Percentiles rank a stretch among this genome's conserved stretches.
These are phyloP conservation scores for Nephrotoma appendiculata DNA, from an alignment of 2,888 invertebrate genomes.

Conservation along the genomic window DNA sequence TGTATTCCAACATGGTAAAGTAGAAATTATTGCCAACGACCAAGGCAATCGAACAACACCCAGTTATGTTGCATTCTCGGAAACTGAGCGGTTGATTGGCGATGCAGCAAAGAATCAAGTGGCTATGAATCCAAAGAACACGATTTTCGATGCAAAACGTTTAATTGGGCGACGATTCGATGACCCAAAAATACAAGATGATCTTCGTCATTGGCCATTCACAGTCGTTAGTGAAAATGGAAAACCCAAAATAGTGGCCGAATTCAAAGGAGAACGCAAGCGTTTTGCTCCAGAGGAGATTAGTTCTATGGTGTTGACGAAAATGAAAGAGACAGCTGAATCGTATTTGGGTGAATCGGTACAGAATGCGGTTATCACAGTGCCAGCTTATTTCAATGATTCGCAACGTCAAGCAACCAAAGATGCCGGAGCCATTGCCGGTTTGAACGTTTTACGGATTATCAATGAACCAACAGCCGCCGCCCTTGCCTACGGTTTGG, in stretches of 20 bases:
- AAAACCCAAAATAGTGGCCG: conserved; percentile 72
- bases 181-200: conserved; percentile 82
- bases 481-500: conserved; percentile 86
- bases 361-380: conserved; percentile 80
- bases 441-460: conserved; percentile 81
- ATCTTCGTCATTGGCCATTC: conserved; percentile 95
- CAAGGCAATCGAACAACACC: conserved; percentile 84
- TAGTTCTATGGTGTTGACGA: conserved; percentile 84
- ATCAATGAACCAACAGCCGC: conserved; percentile 91
- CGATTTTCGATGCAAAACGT: conserved; percentile 90
- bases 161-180: conserved; percentile 88
- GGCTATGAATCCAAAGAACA: conserved; percentile 83
- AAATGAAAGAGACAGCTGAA: conserved; percentile 91
- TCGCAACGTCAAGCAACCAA: conserved; percentile 87
- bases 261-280: conserved; percentile 83
- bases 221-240: conserved; percentile 69
- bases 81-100: conserved; percentile 73
- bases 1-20: conserved; percentile 83
- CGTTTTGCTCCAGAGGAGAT: conserved; percentile 89
- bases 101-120: conserved; percentile 79
- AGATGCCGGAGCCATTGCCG: conserved; percentile 84
- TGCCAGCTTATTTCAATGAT: conserved; percentile 87
- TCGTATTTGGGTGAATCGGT: conserved; percentile 79
- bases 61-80: conserved; percentile 62
- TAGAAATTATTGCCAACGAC: conserved; percentile 82